Base-by-base conservation (phyloP, 2,797 vertebrate species). In the Coracias cyanogaster region DNA sequence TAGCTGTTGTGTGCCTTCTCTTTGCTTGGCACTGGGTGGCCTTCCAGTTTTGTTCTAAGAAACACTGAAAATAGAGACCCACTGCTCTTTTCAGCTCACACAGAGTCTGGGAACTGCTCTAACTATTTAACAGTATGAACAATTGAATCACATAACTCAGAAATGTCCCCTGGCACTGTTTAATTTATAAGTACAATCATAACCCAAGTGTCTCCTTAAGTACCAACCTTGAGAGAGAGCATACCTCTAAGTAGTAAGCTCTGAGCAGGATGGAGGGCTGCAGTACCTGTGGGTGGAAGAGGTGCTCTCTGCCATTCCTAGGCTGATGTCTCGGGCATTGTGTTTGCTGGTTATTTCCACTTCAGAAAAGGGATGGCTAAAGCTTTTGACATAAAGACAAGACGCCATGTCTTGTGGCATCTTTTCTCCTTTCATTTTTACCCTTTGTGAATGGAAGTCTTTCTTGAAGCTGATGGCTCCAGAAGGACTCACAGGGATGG, bases 381-480 rank as follows among this genome's bases (percentile, higher is more conserved):
- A 54, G 5, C 16, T 82, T 91, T 82, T 0, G 0, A 70, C 19
- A 48, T 9, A 6, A 12, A 55, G 7, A 14, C 2, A n/a, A 54
- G 26, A 39, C 26, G 7, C 9, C 10, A 31, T 15, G 12, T 70
- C 43, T 62, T 58, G 35, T 39, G 46, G 16, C 4, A 2, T 43
- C 28, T 77, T 43, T 35, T 69, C 49, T 41, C 12, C 41, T 86
- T 81, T 73, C 15, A 20, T 91, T 92, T 89, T 65, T 11, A 43
- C 4, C 10, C 45, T 72, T 83, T 61, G 46, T 1, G 12, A 80
- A 82, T 43, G 15, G 45, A 57, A 83, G 7, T 1, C 39, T 73
- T 86, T 90, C 62, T 25, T 77, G 39, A 82, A 55, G 41, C 22
- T 82, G 79, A 64, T 60, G 61, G 7, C 8, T 62, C 14, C 62